Evolutionary conservation across 2,113 vertebrate species (phyloP).

Genomic region (Pitta sordida): DNA sequence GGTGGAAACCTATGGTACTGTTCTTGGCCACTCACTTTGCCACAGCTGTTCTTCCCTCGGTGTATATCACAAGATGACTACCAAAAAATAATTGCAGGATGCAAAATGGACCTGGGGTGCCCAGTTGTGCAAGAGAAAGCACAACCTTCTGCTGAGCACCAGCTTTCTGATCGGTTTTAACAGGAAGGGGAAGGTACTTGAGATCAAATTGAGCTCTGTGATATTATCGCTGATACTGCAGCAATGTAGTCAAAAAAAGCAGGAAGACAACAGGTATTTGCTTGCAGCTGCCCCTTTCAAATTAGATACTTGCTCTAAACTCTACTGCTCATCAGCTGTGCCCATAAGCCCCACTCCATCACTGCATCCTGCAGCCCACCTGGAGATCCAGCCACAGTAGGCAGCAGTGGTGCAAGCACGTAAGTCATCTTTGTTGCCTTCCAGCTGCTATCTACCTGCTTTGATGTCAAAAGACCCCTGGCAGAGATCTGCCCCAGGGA

Average conservation of each 20-base stretch:
- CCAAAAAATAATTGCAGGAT: background rate
- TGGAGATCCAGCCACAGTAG: background rate
- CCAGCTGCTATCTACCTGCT: background rate
- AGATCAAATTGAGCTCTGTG: background rate
- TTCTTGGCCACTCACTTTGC: background rate
- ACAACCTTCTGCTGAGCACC: background rate
- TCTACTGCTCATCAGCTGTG: background rate
- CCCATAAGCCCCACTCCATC: background rate
- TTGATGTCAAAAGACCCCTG: background rate
- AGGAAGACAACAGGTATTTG: background rate
- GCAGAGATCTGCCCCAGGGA: background rate
- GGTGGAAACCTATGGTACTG: background rate
- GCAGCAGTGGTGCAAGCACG: background rate
- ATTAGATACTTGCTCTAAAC: background rate
- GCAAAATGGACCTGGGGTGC: rapidly evolving
- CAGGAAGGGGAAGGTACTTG: background rate
- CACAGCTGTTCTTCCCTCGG: background rate
- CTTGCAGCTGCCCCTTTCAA: background rate
- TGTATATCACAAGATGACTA: background rate
- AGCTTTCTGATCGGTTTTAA: background rate
- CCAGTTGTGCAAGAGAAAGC: background rate
- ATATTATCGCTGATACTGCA: background rate
- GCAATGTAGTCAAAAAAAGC: background rate
- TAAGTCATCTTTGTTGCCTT: background rate
- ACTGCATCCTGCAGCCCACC: background rate